Base-by-base conservation (phyloP, 2,797 vertebrate genomes). In the Pachyuromys duprasi region DNA sequence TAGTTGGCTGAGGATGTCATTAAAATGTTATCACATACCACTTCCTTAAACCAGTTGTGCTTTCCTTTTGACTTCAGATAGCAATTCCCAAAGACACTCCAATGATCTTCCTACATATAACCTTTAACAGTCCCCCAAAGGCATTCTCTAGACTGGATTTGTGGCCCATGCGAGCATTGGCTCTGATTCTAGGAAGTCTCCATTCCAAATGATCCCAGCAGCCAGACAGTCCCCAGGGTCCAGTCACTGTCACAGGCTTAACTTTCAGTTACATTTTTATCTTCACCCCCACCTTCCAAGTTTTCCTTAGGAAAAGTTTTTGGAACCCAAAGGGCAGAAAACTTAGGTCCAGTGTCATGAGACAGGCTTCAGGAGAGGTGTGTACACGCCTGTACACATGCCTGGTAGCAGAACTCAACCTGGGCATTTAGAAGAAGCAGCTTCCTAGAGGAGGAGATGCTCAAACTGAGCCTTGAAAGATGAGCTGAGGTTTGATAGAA, bases 291-390 rank as follows among this genome's bases (percentile, higher is more conserved):
- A 60, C 5, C 45, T 15, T 67, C 45, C 82, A 67, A 89, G 3
- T 82, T 92, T 96, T 96, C 91, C 79, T 90, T 92, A 60, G 60
- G 65, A 96, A 80, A 90, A 86, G 57, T 67, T 95, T 89, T 86
- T 95, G 79, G 70, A 93, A 86, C 65, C 72, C 92, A 80, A 31
- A 87, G 24, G n/a, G 26, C 92, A 28, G 76, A 87, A 83, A 42
- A 89, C 33, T 89, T 3, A 5, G 26, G 60, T 92, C 57, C 26
- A 89, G 82, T 11, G 62, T 45, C 2, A 15, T 57, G 87, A 95
- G 67, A 83, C 28, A 91, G 33, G 45, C 24, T 75, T 7, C 18
- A 53, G 80, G 12, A 95, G 63, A 84, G 80, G 69, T 78, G 89
- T 24, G 49, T 31, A 42, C 7, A 62, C 4, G 89, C 83, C 39